A percentile compares a stretch with the other conserved stretches of the same genome.
These are phyloP conservation scores for Drosophila monieri DNA, from an alignment of 2,888 invertebrate genomes.

Conservation along the genomic window DNA sequence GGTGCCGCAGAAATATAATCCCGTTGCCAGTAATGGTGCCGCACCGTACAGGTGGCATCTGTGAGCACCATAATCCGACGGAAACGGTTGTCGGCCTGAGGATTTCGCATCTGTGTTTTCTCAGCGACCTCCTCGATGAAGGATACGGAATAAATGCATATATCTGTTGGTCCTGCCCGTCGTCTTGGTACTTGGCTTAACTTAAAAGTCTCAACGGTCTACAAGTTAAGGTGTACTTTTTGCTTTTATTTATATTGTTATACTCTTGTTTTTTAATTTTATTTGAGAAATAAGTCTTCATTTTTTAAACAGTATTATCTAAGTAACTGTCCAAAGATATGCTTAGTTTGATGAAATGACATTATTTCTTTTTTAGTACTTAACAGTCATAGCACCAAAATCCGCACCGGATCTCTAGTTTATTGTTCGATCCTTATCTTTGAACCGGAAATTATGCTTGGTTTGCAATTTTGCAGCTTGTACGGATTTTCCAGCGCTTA, in stretches of 20 bases:
- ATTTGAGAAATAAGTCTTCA: background rate
- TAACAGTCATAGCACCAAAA: background rate
- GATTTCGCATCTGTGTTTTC: slow-evolving; percentile 40
- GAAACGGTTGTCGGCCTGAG: slow-evolving; percentile 25
- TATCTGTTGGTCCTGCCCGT: background rate
- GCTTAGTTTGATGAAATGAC: background rate
- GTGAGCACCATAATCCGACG: slow-evolving; percentile 34
- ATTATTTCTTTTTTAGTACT: background rate
- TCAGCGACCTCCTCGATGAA: slow-evolving; percentile 16
- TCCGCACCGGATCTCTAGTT: slow-evolving; percentile 10
- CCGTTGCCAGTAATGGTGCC: background rate
- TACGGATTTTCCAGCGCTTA: slow-evolving; percentile 28
- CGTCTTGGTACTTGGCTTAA: too few species aligned
- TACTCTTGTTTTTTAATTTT: too few species aligned
- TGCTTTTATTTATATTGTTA: too few species aligned
- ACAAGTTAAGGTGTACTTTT: too few species aligned
- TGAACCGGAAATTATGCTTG: slow-evolving; percentile 60
- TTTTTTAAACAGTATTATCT: background rate
- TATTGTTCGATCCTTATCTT: slow-evolving; percentile 21
- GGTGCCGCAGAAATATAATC: slow-evolving; percentile 1
- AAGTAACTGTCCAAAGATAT: background rate
- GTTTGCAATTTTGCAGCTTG: slow-evolving; percentile 28
- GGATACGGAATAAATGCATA: slow-evolving; percentile 15
- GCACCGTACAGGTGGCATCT: slow-evolving; percentile 29
- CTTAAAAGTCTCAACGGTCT: too few species aligned